Conservation (phyloP, 2,888 invertebrate genomes). For the Andrena haemorrhoa region DNA sequence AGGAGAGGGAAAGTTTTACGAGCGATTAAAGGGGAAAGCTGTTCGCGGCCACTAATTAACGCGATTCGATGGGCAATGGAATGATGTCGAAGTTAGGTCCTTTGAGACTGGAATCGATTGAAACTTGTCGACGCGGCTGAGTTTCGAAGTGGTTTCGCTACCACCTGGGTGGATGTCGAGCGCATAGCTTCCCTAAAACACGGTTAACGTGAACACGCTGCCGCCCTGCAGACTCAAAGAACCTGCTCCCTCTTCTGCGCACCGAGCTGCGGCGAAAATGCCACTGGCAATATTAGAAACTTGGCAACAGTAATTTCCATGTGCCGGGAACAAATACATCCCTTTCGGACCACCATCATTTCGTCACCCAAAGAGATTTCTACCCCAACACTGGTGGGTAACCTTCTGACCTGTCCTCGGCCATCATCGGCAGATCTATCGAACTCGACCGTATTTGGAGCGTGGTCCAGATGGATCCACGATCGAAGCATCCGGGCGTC, state of each 20-base stretch:
- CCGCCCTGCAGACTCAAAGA: background rate
- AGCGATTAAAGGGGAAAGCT: constrained; percentile 47
- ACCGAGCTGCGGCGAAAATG: background rate
- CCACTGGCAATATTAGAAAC: too few relatives aligned
- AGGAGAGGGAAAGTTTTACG: constrained; percentile 35
- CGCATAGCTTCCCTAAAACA: constrained; percentile 37
- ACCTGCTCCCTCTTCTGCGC: background rate
- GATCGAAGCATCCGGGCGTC: constrained; percentile 61
- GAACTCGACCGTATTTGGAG: background rate
- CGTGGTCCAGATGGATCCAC: background rate
- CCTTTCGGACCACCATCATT: too few relatives aligned
- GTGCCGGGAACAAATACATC: too few relatives aligned
- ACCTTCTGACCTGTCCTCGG: too few relatives aligned
- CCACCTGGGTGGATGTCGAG: constrained; percentile 16
- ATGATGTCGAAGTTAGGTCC: constrained; percentile 31
- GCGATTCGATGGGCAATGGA: constrained; percentile 41
- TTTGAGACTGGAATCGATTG: constrained; percentile 43
- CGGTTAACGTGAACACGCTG: background rate
- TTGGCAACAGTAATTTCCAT: too few relatives aligned
- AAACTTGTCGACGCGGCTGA: constrained; percentile 25
- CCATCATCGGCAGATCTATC: background rate
- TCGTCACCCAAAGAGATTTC: too few relatives aligned
- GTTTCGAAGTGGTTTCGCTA: constrained; percentile 19
- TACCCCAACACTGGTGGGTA: background rate
- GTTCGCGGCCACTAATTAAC: constrained; percentile 61